These are phyloP conservation scores for Tragelaphus imberbis DNA, from an alignment of 2,113 vertebrate genomes.

Conservation along the genomic window DNA sequence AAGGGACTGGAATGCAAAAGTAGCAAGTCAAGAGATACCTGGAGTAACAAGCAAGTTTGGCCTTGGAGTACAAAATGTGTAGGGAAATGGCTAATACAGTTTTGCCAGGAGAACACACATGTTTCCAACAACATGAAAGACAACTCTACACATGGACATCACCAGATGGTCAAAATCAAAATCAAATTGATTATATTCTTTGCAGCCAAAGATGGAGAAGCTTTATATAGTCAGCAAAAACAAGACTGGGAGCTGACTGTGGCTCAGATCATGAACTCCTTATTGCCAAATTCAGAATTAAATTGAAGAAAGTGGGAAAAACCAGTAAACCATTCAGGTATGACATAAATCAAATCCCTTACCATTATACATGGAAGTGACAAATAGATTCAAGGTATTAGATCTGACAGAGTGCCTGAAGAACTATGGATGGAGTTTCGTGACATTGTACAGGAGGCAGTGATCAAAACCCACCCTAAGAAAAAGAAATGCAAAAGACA, in stretches of 20 bases:
- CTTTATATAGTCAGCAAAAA: not conserved
- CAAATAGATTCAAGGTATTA: too few species aligned
- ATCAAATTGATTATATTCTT: not conserved
- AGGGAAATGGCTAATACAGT: not conserved
- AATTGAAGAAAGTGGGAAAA: too few species aligned
- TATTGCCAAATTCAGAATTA: too few species aligned
- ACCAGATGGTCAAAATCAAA: not conserved
- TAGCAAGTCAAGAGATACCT: not conserved
- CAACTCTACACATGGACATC: not conserved
- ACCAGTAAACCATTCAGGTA: too few species aligned
- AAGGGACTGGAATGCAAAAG: not conserved
- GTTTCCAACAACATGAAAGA: not conserved
- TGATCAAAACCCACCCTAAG: too few species aligned
- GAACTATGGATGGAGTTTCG: too few species aligned
- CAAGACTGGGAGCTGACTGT: not conserved
- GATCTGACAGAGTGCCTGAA: too few species aligned
- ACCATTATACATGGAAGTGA: too few species aligned
- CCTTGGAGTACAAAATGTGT: not conserved
- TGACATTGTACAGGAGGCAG: too few species aligned
- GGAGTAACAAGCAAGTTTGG: not conserved
- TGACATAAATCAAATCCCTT: too few species aligned
- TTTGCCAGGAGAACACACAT: not conserved
- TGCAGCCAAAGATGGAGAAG: not conserved
- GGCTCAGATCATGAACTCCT: not conserved
- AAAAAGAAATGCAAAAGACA: too few species aligned